These are phyloP conservation scores for Trisateles emortualis DNA, from an alignment of 2,888 invertebrate genomes.

Conservation along the genomic window DNA sequence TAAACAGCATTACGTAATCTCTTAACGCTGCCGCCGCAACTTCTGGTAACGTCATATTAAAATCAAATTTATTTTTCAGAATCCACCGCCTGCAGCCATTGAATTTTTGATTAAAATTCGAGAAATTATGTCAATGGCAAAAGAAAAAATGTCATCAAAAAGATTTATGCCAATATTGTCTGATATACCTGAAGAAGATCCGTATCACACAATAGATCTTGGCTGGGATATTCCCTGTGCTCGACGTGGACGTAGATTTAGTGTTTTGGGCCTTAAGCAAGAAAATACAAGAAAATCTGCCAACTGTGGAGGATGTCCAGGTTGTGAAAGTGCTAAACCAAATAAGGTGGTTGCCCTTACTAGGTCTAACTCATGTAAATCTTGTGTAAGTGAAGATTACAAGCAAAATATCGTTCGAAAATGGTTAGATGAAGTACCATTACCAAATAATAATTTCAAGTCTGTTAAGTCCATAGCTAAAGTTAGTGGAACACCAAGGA, in stretches of 20 bases:
- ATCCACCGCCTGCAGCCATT: slow-evolving; percentile 96
- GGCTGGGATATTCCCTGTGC: slow-evolving; percentile 82
- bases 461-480: slow-evolving; percentile 75
- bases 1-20: too few relatives aligned
- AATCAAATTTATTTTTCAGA: slow-evolving; percentile 81
- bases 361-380: slow-evolving; percentile 85
- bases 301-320: slow-evolving; percentile 89
- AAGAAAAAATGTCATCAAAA: slow-evolving; percentile 94
- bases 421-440: slow-evolving; percentile 91
- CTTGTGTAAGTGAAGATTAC: slow-evolving; percentile 88
- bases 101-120: slow-evolving; percentile 96
- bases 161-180: slow-evolving; percentile 92
- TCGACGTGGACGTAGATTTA: slow-evolving; percentile 83
- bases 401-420: slow-evolving; percentile 92
- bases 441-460: slow-evolving; percentile 55
- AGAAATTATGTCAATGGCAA: slow-evolving; percentile 95
- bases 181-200: slow-evolving; percentile 93
- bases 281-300: slow-evolving; percentile 87
- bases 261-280: slow-evolving; percentile 87
- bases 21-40: not conserved
- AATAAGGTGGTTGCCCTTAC: slow-evolving; percentile 66
- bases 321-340: slow-evolving; percentile 82
- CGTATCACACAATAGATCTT: slow-evolving; percentile 79
- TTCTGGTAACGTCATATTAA: not conserved
- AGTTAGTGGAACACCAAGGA: slow-evolving; percentile 76